Conservation (phyloP, 2,113 vertebrate species). For the Aptenodytes patagonicus region DNA sequence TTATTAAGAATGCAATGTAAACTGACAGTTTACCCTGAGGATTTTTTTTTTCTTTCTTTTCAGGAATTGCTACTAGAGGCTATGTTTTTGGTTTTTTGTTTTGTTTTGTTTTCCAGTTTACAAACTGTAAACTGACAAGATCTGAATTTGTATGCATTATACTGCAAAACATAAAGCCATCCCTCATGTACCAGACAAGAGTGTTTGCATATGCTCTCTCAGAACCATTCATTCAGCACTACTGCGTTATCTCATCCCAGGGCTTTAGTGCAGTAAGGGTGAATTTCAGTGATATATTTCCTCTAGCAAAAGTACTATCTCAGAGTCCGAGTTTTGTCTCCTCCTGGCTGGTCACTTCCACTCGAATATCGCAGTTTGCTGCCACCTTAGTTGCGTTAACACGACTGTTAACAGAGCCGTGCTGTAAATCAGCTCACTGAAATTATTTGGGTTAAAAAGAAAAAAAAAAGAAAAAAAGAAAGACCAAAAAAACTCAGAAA, state of each 20-base stretch:
- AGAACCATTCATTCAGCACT: neutral
- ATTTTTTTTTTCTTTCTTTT: neutral
- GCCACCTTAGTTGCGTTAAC: neutral
- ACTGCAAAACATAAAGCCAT: neutral
- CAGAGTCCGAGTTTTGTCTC: neutral
- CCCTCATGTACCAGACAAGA: neutral
- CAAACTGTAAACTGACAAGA: slow-evolving; percentile 42
- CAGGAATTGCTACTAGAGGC: slow-evolving; percentile 9
- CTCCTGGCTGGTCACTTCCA: neutral
- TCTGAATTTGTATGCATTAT: neutral
- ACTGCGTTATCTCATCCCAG: neutral
- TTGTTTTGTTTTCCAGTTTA: neutral
- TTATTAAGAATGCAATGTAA: slow-evolving; percentile 51
- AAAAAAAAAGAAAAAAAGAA: no score
- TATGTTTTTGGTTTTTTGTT: neutral
- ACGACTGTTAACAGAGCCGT: neutral
- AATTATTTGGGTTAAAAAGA: neutral
- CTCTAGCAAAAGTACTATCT: neutral
- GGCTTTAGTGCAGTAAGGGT: neutral
- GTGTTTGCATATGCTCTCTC: neutral
- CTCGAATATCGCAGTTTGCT: neutral
- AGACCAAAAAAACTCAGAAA: neutral
- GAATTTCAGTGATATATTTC: neutral
- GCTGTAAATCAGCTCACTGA: neutral
- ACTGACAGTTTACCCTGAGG: slow-evolving; percentile 45